These are phyloP conservation scores for Heterodera schachtii DNA, from an alignment of 1,140 invertebrate species.

Conservation along the genomic window DNA sequence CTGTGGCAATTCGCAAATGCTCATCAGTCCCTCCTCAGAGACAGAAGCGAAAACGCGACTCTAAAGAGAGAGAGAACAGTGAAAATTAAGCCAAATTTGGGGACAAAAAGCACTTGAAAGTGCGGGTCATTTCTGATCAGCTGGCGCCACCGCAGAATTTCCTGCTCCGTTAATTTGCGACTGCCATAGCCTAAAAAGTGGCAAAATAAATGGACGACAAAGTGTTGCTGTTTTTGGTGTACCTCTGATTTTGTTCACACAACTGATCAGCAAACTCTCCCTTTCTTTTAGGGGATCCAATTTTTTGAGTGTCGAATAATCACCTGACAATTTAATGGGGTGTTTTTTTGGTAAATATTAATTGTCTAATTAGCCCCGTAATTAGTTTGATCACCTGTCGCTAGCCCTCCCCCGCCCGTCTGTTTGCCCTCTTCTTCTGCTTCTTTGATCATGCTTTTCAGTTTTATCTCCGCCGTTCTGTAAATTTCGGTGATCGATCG, in stretches of 20 bases:
- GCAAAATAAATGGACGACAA: background rate
- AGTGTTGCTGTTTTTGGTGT: too few species aligned
- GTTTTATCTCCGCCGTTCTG: conserved; percentile 50
- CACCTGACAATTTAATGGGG: conserved; percentile 27
- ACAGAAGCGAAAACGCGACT: conserved; percentile 32
- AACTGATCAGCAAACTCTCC: conserved; percentile 29
- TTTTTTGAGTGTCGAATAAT: conserved; percentile 49
- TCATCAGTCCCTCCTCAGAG: conserved; percentile 47
- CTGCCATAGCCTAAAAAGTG: conserved; percentile 31
- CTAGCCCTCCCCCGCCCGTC: background rate
- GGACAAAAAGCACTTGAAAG: conserved; percentile 1
- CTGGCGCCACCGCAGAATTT: conserved; percentile 49
- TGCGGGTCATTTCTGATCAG: conserved; percentile 42
- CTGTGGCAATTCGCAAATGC: conserved; percentile 45
- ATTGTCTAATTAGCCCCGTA: too few species aligned
- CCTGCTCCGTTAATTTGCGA: conserved; percentile 52
- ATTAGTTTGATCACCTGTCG: too few species aligned
- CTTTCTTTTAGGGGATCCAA: conserved; percentile 27
- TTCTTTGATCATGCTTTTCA: conserved; percentile 48
- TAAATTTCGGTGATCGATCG: conserved; percentile 56
- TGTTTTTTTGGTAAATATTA: too few species aligned
- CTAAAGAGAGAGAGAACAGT: conserved; percentile 34
- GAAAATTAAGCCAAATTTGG: background rate
- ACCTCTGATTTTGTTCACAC: conserved; percentile 45
- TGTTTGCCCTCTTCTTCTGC: conserved; percentile 5